Evolutionary conservation across 2,888 invertebrate species (phyloP).

Genomic region (Heliconius ismenius): DNA sequence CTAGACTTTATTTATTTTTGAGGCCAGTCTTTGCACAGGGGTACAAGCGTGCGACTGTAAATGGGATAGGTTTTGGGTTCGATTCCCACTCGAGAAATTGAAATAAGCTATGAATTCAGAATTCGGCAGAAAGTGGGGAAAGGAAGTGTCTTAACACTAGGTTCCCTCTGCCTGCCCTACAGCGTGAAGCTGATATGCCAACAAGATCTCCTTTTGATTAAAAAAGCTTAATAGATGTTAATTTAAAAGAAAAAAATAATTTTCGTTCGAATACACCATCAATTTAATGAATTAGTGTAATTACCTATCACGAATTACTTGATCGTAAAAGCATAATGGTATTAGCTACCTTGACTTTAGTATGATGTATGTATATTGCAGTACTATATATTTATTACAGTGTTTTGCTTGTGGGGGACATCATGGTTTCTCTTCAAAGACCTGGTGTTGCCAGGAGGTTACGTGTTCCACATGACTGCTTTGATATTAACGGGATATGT

Average conservation of each 20-base stretch:
- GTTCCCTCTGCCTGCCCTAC: too few species aligned
- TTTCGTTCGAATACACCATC: neutral
- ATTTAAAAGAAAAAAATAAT: neutral
- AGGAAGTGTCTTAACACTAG: too few species aligned
- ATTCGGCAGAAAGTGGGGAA: too few species aligned
- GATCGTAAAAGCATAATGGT: constrained; percentile 3
- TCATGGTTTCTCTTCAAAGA: constrained; percentile 69
- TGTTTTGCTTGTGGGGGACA: constrained; percentile 65
- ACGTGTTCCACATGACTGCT: constrained; percentile 64
- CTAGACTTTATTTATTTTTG: too few species aligned
- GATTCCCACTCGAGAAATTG: too few species aligned
- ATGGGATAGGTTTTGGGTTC: too few species aligned
- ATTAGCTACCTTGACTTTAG: constrained; percentile 1
- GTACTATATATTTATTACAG: constrained; percentile 54
- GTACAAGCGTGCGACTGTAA: too few species aligned
- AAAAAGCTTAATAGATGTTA: neutral
- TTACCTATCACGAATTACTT: neutral
- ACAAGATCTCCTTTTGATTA: too few species aligned
- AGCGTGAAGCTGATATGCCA: too few species aligned
- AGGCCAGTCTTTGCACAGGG: too few species aligned
- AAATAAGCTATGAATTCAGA: too few species aligned
- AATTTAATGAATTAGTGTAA: neutral
- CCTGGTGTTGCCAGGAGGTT: constrained; percentile 61
- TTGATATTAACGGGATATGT: constrained; percentile 66
- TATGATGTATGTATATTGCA: neutral